Conservation (phyloP, 2,888 invertebrate species). For the Polyommatus iphigenia region DNA sequence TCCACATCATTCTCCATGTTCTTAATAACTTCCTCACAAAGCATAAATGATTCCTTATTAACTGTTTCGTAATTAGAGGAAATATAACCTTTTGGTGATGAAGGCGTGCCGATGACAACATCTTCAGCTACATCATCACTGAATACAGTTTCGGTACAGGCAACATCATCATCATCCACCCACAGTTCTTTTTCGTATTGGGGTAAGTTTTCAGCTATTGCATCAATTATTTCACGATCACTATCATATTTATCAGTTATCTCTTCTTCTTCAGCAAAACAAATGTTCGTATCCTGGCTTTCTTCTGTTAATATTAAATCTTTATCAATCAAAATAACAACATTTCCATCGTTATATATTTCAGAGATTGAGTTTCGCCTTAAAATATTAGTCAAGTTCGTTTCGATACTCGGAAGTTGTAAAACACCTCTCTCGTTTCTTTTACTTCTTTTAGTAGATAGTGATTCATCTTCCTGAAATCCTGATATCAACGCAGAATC, state of each 20-base stretch:
- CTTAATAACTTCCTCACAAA: constrained; percentile 47
- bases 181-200: constrained; percentile 54
- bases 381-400: constrained; percentile 56
- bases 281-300: constrained; percentile 58
- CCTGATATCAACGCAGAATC: constrained; percentile 60
- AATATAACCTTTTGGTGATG: constrained; percentile 51
- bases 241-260: constrained; percentile 43
- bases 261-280: constrained; percentile 57
- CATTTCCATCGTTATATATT: constrained; percentile 62
- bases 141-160: constrained; percentile 71
- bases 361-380: constrained; percentile 69
- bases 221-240: constrained; percentile 33
- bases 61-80: constrained; percentile 45
- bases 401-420: constrained; percentile 48
- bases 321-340: constrained; percentile 71
- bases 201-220: constrained; percentile 38
- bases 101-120: constrained; percentile 53
- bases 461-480: constrained; percentile 35
- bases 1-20: constrained; percentile 57
- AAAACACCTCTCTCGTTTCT: constrained; percentile 49
- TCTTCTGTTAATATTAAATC: constrained; percentile 65
- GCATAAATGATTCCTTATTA: constrained; percentile 44
- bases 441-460: constrained; percentile 54
- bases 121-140: constrained; percentile 70
- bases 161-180: constrained; percentile 73